Conservation (phyloP, 2,888 invertebrate genomes). For the Brachylomia viminalis region DNA sequence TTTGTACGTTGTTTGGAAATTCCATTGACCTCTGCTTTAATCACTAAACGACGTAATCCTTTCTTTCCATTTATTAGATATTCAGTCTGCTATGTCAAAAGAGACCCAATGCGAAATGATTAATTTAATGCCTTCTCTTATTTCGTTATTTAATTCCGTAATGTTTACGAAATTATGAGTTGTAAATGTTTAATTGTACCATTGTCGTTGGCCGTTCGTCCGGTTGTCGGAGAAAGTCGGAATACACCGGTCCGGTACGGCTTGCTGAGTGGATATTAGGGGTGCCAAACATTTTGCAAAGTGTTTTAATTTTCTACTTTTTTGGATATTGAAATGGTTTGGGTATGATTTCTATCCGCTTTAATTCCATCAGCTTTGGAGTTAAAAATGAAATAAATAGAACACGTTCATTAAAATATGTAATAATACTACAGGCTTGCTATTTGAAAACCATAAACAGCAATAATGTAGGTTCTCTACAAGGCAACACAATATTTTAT, state of each 20-base stretch:
- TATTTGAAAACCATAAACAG: not conserved
- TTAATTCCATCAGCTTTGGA: not conserved
- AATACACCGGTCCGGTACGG: slow-evolving; percentile 27
- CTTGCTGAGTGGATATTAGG: slow-evolving; percentile 19
- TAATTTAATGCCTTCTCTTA: slow-evolving; percentile 6
- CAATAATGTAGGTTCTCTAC: not conserved
- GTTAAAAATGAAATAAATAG: too few relatives aligned
- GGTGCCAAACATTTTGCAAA: slow-evolving; percentile 13
- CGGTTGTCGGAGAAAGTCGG: slow-evolving; percentile 48
- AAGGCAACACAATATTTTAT: slow-evolving; percentile 10
- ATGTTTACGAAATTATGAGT: slow-evolving; percentile 31
- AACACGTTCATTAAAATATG: too few relatives aligned
- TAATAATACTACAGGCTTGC: not conserved
- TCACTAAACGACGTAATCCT: not conserved
- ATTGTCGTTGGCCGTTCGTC: slow-evolving; percentile 22
- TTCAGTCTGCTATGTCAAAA: not conserved
- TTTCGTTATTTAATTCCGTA: slow-evolving; percentile 28
- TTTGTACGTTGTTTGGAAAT: not conserved
- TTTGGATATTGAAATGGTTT: not conserved
- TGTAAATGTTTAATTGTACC: slow-evolving; percentile 25
- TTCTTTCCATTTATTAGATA: not conserved
- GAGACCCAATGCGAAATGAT: slow-evolving; percentile 29
- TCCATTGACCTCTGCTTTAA: not conserved
- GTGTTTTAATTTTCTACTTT: too few relatives aligned
- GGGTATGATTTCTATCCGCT: not conserved